Evolutionary conservation across 1,140 invertebrate genomes (phyloP).

Genomic region (Cotesia typhae): DNA sequence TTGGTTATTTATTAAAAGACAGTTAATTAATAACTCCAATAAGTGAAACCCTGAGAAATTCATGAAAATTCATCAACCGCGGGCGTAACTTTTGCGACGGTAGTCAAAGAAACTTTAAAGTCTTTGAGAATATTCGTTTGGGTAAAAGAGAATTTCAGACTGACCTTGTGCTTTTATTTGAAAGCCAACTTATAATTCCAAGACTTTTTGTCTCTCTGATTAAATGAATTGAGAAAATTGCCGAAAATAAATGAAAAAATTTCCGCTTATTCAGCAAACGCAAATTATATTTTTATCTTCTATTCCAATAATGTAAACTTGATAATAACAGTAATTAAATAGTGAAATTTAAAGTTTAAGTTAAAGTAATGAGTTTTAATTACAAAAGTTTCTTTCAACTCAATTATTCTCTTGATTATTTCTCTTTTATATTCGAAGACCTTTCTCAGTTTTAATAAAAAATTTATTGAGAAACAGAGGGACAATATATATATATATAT

Average conservation of each 20-base stretch:
- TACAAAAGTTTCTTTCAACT: slow-evolving; percentile 5
- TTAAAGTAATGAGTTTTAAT: slow-evolving; percentile 7
- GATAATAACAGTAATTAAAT: slow-evolving; percentile 4
- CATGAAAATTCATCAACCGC: slow-evolving; percentile 6
- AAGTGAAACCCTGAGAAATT: background rate
- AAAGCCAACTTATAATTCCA: slow-evolving; percentile 2
- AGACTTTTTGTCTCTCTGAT: slow-evolving; percentile 5
- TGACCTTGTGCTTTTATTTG: slow-evolving; percentile 11
- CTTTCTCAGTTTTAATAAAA: background rate
- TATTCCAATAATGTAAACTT: background rate
- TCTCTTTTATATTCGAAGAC: background rate
- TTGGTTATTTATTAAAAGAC: too few relatives aligned
- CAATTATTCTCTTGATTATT: background rate
- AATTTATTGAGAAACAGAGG: background rate
- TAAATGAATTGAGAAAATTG: slow-evolving; percentile 7
- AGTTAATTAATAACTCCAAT: too few relatives aligned
- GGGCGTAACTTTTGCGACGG: background rate
- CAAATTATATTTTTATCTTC: background rate
- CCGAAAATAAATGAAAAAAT: background rate
- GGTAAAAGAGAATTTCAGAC: slow-evolving; percentile 5
- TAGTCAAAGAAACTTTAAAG: background rate
- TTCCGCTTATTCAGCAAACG: background rate
- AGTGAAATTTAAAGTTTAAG: background rate
- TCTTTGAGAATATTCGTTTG: background rate
- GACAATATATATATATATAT: background rate